Evolutionary conservation across 2,797 vertebrate genomes (phyloP), one percentile per base, ranked within the genome.

Genomic region (Coilia nasus): DNA sequence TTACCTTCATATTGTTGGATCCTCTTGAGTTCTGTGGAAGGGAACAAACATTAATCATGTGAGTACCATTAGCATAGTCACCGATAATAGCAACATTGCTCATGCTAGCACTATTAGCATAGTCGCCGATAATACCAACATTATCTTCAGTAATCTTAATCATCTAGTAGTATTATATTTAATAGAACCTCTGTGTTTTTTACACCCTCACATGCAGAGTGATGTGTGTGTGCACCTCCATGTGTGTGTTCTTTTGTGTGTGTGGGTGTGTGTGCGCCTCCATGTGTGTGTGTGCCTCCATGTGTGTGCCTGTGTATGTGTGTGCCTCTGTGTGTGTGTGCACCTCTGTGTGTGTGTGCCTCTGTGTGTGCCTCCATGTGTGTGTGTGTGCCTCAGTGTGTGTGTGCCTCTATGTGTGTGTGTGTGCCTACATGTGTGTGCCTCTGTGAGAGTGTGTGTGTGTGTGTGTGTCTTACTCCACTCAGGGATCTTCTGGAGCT

Each of bases 391-490:
- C 25, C 3, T 64, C 0, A 10, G 6, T 25, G 62, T 25, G 62
- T 25, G 62, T 25, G 62, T 25, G 62, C 6, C 23, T 11, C 0
- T 54, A 6, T 54, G 50, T 54, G 50, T 54, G 50, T 54, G 50
- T 54, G 50, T 54, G 50, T 31, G 15, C 41, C 21, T 25, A 23
- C 21, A 19, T 64, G 62, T 64, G 62, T 64, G 62, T 64, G 60
- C 23, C 19, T 64, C 0, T 57, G 19, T 59, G 12, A 7, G 57
- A 5, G 60, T 64, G 60, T 25, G 60, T 64, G 60, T 64, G 60
- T 64, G n/a, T 64, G 60, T 64, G 60, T 64, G 60, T 64, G 60
- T 64, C 64, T 71, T 71, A 71, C 64, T 71, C 64, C 64, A 31
- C 25, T 71, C 23, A 14, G 64, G 64, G 25, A 71, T 71, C 23